Base-by-base conservation (phyloP, 2,113 vertebrate genomes). In the Glaucidium brasilianum region DNA sequence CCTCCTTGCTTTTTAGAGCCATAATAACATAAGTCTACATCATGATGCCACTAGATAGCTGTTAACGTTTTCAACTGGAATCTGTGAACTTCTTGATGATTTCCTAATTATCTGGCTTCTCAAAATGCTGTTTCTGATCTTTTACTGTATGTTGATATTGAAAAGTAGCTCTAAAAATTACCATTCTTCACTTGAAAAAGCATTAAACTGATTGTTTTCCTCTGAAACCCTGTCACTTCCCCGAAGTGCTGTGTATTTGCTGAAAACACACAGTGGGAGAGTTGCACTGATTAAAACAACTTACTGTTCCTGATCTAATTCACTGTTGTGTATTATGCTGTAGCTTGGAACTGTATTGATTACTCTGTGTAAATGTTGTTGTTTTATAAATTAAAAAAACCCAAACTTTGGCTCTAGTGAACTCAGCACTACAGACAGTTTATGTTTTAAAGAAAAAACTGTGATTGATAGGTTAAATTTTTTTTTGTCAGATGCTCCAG, bases 401-500 rank as follows among this genome's bases (percentile, higher is more conserved):
- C 3, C 3, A n/a, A n/a, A n/a, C 4, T 23, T 39, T 13, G 92
- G 13, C 10, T 84, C 3, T 26, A 20, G 5, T 25, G 30, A 27
- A 35, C 15, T 63, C 29, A 81, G 9, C 0, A 4, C 43, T 56
- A 29, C 2, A 22, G 1, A 2, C 3, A 59, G 13, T 58, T 68
- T 2, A 2, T 14, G n/a, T 63, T 80, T 76, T 29, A 68, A 59
- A 27, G 10, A 64, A 82, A 87, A 50, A 77, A 16, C 1, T 82
- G 23, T 78, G 30, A 20, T 50, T 95, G 67, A 88, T 35, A 32
- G 29, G 34, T 53, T 7, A 67, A 37, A 53, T 53, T 5, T 90
- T 96, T 95, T 68, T 94, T 91, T 97, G 96, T 43, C 98, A 99
- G 99, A 99, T 98, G 98, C 98, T 47, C 99, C 99, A 63, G 98